A percentile compares a stretch with the other conserved stretches of the same genome.
phyloP scores from a whole-genome alignment of 2,113 vertebrate genomes.

The Myotis yumanensis region DNA sequence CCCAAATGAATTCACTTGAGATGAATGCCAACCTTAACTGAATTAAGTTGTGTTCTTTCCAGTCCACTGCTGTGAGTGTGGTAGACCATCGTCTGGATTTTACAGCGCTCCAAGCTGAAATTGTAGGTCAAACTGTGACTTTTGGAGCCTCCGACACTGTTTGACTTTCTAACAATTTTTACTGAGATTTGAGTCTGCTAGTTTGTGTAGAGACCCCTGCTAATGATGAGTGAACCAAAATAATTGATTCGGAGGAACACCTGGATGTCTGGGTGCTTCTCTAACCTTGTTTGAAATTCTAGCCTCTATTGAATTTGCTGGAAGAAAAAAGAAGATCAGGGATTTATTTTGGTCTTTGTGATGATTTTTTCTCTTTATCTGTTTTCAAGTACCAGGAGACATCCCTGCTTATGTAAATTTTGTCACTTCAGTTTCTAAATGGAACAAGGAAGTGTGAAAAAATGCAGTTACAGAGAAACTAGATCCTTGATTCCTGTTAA shows the following conservation, averaged over 20 bases:
- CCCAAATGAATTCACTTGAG: slow-evolving; percentile 50
- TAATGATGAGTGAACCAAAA: slow-evolving; percentile 13
- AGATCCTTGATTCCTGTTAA: not conserved
- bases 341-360: slow-evolving; percentile 54
- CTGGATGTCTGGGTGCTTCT: not conserved
- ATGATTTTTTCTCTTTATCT: slow-evolving; percentile 43
- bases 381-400: slow-evolving; percentile 1
- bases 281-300: slow-evolving; percentile 43
- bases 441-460: slow-evolving; percentile 49
- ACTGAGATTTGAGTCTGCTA: not conserved
- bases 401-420: slow-evolving; percentile 3
- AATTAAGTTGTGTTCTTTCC: slow-evolving; percentile 65
- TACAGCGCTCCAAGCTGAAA: slow-evolving; percentile 59
- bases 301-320: slow-evolving; percentile 48
- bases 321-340: not conserved
- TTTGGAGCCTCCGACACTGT: not conserved
- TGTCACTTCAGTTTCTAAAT: slow-evolving; percentile 59
- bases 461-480: not conserved
- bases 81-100: slow-evolving; percentile 56
- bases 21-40: slow-evolving; percentile 47
- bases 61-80: slow-evolving; percentile 31
- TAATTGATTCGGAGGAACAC: slow-evolving; percentile 19
- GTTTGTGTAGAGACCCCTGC: not conserved
- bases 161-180: slow-evolving; percentile 45
- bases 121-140: slow-evolving; percentile 62